Percentiles rank a stretch among this genome's conserved stretches.
Evolutionary conservation across 2,888 invertebrate genomes (phyloP).

Genomic region (Apodemia duryi): DNA sequence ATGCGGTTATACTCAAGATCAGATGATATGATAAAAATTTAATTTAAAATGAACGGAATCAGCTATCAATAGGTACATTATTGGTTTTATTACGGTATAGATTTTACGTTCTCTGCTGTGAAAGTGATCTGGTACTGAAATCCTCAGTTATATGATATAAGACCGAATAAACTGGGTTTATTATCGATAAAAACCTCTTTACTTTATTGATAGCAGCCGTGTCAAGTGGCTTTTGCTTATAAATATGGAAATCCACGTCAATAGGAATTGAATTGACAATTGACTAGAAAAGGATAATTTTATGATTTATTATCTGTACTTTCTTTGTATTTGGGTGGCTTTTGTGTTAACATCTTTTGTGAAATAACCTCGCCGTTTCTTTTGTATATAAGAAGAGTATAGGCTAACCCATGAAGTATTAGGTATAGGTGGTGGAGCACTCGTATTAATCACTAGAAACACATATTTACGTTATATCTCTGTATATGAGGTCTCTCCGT

Average conservation of each 20-base stretch:
- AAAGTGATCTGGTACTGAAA: slow-evolving; percentile 2
- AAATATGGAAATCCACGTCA: slow-evolving; percentile 1
- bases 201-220: not conserved
- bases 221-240: slow-evolving; percentile 3
- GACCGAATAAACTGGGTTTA: slow-evolving; percentile 2
- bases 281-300: not conserved
- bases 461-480: too few species aligned
- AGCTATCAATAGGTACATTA: not conserved
- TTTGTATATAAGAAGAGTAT: too few species aligned
- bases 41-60: not conserved
- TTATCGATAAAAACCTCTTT: slow-evolving; percentile 12
- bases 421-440: too few species aligned
- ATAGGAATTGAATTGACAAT: not conserved
- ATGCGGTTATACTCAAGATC: not conserved
- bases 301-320: not conserved
- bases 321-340: too few species aligned
- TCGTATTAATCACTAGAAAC: too few species aligned
- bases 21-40: not conserved
- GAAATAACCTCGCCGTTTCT: too few species aligned
- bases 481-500: too few species aligned
- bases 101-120: not conserved
- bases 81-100: slow-evolving; percentile 6
- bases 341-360: too few species aligned
- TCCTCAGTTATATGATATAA: not conserved
- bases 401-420: too few species aligned